Evolutionary conservation across 2,113 vertebrate species (phyloP), one percentile per base, ranked within the genome.

Genomic region (Numenius arquata): DNA sequence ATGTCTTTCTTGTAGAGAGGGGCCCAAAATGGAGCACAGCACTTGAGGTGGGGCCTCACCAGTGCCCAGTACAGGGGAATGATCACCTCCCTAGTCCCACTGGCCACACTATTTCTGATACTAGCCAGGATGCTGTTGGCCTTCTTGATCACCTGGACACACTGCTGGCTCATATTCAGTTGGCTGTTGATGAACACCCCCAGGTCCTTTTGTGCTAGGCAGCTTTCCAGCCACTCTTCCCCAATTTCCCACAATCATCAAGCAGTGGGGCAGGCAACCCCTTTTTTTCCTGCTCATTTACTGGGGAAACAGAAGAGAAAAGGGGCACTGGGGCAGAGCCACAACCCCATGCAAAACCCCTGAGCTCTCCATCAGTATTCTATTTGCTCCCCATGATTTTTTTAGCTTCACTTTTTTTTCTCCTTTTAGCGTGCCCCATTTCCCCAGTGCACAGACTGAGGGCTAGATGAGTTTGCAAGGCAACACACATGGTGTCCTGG

Each of bases 1-100:
- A 0, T n/a, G 43, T 13, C 38, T 2, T 18, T 55, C 2, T 12
- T 15, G 48, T 0, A 70, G 6, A 10, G 34, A 68, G 12, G 3
- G 5, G 2, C 30, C 8, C 59, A 61, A 2, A 50, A 20, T 8
- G 15, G 61, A 40, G 3, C n/a, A 12, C 27, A 40, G 13, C 1
- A 36, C 10, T 59, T 0, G 2, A 86, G 50, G 0, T 45, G 38
- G 1, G 12, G 14, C 58, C 59, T 53, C 53, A 43, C 0, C 52
- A 62, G 29, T 27, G 63, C 34, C 0, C 0, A 52, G 45, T 15
- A 29, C 26, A 61, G 0, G 30, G 53, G 41, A 2, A 36, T 2
- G 0, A 0, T 72, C 58, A 0, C 34, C 48, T 2, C 30, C 41
- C 47, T 48, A 3, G 0, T 41, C 11, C 23, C 68, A 41, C 36